Conservation (phyloP, 2,797 vertebrate species). For the Neoniphon sammara region DNA sequence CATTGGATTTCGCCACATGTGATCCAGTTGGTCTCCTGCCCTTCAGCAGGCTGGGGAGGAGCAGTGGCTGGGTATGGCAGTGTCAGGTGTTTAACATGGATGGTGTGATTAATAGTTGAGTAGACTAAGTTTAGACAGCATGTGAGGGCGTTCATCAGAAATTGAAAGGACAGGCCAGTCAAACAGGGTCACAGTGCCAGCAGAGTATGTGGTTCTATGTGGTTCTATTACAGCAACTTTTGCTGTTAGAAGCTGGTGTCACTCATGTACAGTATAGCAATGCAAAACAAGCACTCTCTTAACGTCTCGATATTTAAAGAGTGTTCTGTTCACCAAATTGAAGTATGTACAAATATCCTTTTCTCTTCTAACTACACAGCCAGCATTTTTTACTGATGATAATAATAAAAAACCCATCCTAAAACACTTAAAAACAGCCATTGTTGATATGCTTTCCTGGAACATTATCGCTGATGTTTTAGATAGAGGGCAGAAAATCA, state of each 20-base stretch:
- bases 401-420: no score
- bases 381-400: no score
- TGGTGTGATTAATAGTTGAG: constrained; percentile 78
- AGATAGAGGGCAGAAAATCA: no score
- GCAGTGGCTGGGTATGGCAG: constrained; percentile 38
- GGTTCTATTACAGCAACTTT: constrained; percentile 27
- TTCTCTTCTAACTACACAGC: not conserved
- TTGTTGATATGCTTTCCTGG: no score
- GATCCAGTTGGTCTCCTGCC: constrained; percentile 47
- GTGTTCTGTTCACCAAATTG: not conserved
- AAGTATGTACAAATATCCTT: not conserved
- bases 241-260: constrained; percentile 2
- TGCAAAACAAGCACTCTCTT: not conserved
- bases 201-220: not conserved
- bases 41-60: constrained; percentile 35
- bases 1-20: constrained; percentile 30
- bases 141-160: constrained; percentile 77
- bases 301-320: constrained; percentile 31
- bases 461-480: no score
- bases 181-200: constrained; percentile 59
- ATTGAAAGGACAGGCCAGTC: constrained; percentile 67
- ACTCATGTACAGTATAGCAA: not conserved
- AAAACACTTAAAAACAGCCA: no score
- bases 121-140: constrained; percentile 80
- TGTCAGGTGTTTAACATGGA: constrained; percentile 68